A percentile compares a stretch with the other conserved stretches of the same genome.
phyloP scores from a whole-genome alignment of 2,888 invertebrate genomes.

The Lottia gigantea region DNA sequence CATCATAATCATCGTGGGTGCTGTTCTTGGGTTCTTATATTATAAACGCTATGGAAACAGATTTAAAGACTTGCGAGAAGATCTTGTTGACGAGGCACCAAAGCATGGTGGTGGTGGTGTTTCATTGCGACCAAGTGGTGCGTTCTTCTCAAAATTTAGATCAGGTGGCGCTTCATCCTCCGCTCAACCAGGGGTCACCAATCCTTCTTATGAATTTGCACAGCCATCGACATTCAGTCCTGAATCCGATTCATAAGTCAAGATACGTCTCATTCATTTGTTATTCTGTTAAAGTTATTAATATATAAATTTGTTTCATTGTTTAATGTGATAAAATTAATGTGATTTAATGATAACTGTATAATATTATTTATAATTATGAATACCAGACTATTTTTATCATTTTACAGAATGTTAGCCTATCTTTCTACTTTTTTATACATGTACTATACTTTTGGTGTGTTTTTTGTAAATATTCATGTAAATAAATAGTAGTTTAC shows the following conservation, averaged over 20 bases:
- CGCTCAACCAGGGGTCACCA: constrained; percentile 8
- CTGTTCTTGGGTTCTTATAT: constrained; percentile 37
- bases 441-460: no score
- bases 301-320: no score
- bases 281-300: no score
- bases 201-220: constrained; percentile 15
- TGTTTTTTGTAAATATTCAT: no score
- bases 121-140: background rate
- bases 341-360: no score
- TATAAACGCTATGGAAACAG: constrained; percentile 22
- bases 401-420: no score
- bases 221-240: background rate
- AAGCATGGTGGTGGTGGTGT: background rate
- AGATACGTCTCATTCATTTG: no score
- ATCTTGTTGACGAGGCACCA: constrained; percentile 13
- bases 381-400: no score
- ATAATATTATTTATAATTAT: no score
- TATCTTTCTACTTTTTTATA: no score
- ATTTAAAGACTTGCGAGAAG: background rate
- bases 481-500: no score
- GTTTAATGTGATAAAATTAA: no score
- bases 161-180: background rate
- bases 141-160: constrained; percentile 13
- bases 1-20: constrained; percentile 33
- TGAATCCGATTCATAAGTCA: background rate